Percentiles rank a stretch among this genome's conserved stretches.
Evolutionary conservation across 2,113 vertebrate species (phyloP).

Genomic region (Calidris pygmaea): DNA sequence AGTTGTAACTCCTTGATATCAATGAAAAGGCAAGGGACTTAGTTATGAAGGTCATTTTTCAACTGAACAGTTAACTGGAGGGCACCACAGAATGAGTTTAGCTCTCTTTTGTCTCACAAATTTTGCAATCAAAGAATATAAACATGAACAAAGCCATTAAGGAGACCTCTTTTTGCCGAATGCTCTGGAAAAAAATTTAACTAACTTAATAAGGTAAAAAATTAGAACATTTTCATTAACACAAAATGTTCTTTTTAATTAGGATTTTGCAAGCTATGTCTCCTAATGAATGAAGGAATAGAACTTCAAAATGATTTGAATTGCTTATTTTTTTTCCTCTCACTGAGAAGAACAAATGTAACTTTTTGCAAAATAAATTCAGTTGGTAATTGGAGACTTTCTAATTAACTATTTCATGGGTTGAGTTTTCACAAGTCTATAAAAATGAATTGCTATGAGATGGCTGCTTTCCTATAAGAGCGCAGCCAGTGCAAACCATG

Average conservation of each 20-base stretch:
- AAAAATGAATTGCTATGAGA: not conserved
- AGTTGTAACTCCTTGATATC: slow-evolving; percentile 69
- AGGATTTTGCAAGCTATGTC: slow-evolving; percentile 74
- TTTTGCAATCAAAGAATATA: slow-evolving; percentile 74
- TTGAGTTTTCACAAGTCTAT: not conserved
- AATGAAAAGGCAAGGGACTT: slow-evolving; percentile 68
- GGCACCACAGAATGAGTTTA: slow-evolving; percentile 68
- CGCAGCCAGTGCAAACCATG: not conserved
- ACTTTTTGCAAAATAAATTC: slow-evolving; percentile 26
- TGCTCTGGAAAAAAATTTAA: slow-evolving; percentile 49
- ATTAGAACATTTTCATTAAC: slow-evolving; percentile 76
- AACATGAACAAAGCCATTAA: slow-evolving; percentile 68
- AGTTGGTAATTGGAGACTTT: slow-evolving; percentile 8
- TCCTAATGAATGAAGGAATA: slow-evolving; percentile 68
- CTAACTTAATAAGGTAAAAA: slow-evolving; percentile 73
- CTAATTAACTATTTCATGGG: slow-evolving; percentile 33
- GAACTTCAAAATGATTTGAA: slow-evolving; percentile 63
- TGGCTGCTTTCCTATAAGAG: not conserved
- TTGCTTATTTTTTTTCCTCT: slow-evolving; percentile 46
- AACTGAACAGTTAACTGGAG: slow-evolving; percentile 79
- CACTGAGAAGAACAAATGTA: slow-evolving; percentile 34
- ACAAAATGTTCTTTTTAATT: slow-evolving; percentile 76
- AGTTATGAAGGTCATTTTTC: slow-evolving; percentile 85
- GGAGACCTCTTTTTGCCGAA: slow-evolving; percentile 66
- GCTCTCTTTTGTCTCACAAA: slow-evolving; percentile 73